Conservation (phyloP, 2,113 vertebrate species). For the Hippocampus guttulatus region DNA sequence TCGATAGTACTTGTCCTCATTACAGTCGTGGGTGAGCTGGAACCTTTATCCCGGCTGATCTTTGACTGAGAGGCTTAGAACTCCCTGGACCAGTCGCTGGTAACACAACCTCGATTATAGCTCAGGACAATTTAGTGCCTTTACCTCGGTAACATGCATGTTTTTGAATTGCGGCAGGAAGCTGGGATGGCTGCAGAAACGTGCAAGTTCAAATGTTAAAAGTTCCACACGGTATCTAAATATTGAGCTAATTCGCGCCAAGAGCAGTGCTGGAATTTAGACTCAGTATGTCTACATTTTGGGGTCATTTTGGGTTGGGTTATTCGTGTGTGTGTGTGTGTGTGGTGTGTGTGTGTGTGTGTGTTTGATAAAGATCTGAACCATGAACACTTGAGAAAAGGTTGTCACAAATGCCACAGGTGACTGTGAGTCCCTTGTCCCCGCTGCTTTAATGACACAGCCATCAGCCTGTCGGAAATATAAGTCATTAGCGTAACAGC, state of each 20-base stretch:
- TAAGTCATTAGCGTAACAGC: no score
- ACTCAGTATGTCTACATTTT: conserved; percentile 19
- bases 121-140: neutral
- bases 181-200: neutral
- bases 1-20: neutral
- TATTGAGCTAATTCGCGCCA: neutral
- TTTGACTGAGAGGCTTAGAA: neutral
- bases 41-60: neutral
- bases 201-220: neutral
- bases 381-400: conserved; percentile 45
- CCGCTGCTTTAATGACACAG: conserved; percentile 55
- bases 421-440: conserved; percentile 49
- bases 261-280: conserved; percentile 19
- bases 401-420: conserved; percentile 50
- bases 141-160: neutral
- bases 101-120: no score
- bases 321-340: neutral
- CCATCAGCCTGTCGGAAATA: conserved; percentile 36
- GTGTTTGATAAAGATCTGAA: conserved; percentile 21
- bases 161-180: neutral
- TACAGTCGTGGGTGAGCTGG: neutral
- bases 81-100: no score
- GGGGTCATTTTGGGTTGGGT: conserved; percentile 10
- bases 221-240: neutral
- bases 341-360: conserved; percentile 18